Evolutionary conservation across 2,888 invertebrate genomes (phyloP), one percentile per base, ranked within the genome.

Genomic region (Habrosyne pyritoides): DNA sequence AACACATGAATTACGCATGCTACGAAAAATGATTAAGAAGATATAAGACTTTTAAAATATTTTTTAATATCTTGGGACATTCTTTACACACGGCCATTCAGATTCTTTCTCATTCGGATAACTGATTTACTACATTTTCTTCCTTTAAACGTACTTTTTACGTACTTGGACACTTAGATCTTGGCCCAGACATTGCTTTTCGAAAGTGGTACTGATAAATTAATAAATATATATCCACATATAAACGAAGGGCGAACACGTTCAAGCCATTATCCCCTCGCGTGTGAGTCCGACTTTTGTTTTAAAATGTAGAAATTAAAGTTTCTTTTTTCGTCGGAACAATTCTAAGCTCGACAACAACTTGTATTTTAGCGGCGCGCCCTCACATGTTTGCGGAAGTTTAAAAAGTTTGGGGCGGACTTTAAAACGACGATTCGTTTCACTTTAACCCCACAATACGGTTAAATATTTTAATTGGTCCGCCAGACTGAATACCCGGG

Each of bases 291-390:
- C 82, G 88, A 86, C 87, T 89, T 87, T 87, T 83, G 86, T 89
- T 91, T 89, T 85, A 87, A 90, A 91, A 87, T 83, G 86, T 87
- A 86, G 81, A 84, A 91, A 90, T 90, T 89, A 87, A 90, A 91
- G 82, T 89, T 90, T 82, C 85, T 87, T 91, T 90, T 91, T 90
- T 87, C 82, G 84, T 74, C 68, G 79, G 66, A 87, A 87, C 90
- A 89, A 88, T 91, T 86, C 89, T 84, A 87, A 90, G 87, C 89
- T 86, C 86, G 83, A 63, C 66, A 77, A 73, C 86, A 91, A 91
- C 91, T 91, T 92, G 83, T 87, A 79, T 92, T 91, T 92, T 91
- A 92, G 87, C 86, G 68, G 81, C 76, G 71, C 78, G 77, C 86
- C 87, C 89, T 88, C 86, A 84, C 88, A 87, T 89, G 91, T 88